Percentiles rank a stretch among this genome's conserved stretches.
phyloP scores from a whole-genome alignment of 2,888 invertebrate genomes.

The Monopis laevigella region DNA sequence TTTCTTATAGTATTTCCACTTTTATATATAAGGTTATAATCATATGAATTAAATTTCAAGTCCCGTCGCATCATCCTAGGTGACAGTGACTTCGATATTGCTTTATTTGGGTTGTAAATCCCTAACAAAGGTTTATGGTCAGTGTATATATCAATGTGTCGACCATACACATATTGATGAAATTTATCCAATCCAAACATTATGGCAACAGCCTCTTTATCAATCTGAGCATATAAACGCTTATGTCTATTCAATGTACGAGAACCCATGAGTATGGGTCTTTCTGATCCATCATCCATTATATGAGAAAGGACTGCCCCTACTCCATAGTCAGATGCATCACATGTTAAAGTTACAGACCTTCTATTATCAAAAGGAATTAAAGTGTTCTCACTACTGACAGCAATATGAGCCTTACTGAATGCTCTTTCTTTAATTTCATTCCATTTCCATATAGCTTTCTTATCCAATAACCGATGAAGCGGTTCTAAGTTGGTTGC shows the following conservation, averaged over 20 bases:
- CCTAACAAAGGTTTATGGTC: conserved; percentile 18
- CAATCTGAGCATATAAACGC: conserved; percentile 16
- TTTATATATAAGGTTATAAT: conserved; percentile 20
- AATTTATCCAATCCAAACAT: conserved; percentile 17
- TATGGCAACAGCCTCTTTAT: conserved; percentile 20
- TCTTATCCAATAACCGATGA: too few relatives aligned
- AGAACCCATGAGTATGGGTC: conserved; percentile 17
- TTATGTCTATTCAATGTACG: conserved; percentile 18
- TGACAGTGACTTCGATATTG: conserved; percentile 19
- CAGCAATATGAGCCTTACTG: too few relatives aligned
- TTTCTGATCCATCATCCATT: conserved; percentile 19
- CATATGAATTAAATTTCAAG: conserved; percentile 19
- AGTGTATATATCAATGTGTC: conserved; percentile 17
- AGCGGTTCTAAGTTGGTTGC: too few relatives aligned
- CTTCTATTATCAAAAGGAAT: conserved; percentile 19
- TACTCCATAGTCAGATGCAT: conserved; percentile 20
- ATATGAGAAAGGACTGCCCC: conserved; percentile 17
- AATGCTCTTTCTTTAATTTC: too few relatives aligned
- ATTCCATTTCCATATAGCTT: too few relatives aligned
- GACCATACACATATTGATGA: neutral
- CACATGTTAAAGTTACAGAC: conserved; percentile 18
- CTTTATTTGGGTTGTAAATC: conserved; percentile 15
- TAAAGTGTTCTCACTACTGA: conserved; percentile 15
- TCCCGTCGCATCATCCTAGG: conserved; percentile 19
- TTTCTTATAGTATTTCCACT: conserved; percentile 21